Evolutionary conservation across 2,797 vertebrate species (phyloP).

Genomic region (Apodemus agrarius): DNA sequence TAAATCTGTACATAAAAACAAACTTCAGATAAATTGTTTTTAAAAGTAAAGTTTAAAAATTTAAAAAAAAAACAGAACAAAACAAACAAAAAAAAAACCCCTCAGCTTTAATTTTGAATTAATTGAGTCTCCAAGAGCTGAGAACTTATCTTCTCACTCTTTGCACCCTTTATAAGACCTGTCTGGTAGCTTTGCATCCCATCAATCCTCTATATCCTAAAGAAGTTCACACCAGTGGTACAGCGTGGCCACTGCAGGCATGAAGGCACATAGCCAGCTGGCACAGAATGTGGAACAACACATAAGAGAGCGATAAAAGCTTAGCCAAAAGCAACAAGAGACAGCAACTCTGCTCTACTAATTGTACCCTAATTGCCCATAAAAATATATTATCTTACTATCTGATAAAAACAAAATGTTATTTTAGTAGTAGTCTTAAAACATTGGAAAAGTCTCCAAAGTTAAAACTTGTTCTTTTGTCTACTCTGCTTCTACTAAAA

Average conservation of each 20-base stretch:
- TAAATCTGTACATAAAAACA: constrained; percentile 54
- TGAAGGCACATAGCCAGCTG: constrained; percentile 60
- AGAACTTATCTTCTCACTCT: constrained; percentile 29
- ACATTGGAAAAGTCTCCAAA: background rate
- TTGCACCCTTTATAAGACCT: constrained; percentile 30
- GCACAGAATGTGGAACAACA: constrained; percentile 54
- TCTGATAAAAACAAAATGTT: constrained; percentile 14
- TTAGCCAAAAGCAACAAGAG: constrained; percentile 48
- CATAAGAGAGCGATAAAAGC: constrained; percentile 53
- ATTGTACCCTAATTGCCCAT: constrained; percentile 51
- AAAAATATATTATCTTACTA: constrained; percentile 45
- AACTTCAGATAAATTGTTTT: background rate
- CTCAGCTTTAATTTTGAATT: constrained; percentile 45
- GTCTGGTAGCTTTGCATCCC: background rate
- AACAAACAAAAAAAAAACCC: no score
- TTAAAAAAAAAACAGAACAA: no score
- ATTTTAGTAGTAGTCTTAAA: constrained; percentile 54
- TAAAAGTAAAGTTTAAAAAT: background rate
- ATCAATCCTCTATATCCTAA: constrained; percentile 47
- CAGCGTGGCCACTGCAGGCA: constrained; percentile 53
- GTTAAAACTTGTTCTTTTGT: constrained; percentile 42
- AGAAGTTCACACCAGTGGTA: constrained; percentile 55
- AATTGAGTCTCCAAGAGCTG: constrained; percentile 23
- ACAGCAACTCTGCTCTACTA: constrained; percentile 57
- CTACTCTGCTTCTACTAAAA: constrained; percentile 52